Evolutionary conservation across 1,140 invertebrate genomes (phyloP), one percentile per base, ranked within the genome.

Genomic region (Zaprionus kolodkinae): DNA sequence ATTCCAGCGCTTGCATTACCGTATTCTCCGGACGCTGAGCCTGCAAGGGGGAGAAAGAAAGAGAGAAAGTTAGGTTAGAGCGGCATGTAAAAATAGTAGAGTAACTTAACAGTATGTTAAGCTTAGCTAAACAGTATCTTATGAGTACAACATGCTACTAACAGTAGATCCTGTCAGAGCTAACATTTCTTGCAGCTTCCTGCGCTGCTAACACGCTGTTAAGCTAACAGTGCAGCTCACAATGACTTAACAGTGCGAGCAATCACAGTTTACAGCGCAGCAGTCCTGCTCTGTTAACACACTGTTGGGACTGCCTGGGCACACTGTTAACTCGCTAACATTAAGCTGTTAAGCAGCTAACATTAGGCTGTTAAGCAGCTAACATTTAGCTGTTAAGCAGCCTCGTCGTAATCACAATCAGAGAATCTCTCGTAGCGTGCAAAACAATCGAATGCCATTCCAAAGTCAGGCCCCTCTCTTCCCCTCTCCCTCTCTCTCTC

Each of bases 1-100:
- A 97, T 94, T 98, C 97, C 91, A 99, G 94, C 33, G 97, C 97
- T 93, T 98, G 97, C 96, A 98, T 97, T 62, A 99, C 97, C 79
- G 97, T 97, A 90, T 98, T 97, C 93, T 99, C 97, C 36, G 97
- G 96, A 92, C 96, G 95, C 93, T 97, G 97, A 72, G 96, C 96
- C 97, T 98, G 94, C 33, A 96, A 96, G 0, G 11, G 54, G 12
- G 60, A 65, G 21, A 9, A n/a, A n/a, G 45, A 45, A 5, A 57
- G 9, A 43, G 30, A 10, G 17, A 17, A 35, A 38, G 10, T 45
- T 13, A 72, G n/a, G 13, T 33, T 33, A 27, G 11, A 11, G 21
- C 1, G 1, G 21, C 2, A 21, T 21, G 21, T 21, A 21, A 21
- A 21, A 2, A 21, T 21, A 21, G 21, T 2, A 21, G 21, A 21